Evolutionary conservation across 1,140 invertebrate genomes (phyloP).

Genomic region (Babylonia areolata): DNA sequence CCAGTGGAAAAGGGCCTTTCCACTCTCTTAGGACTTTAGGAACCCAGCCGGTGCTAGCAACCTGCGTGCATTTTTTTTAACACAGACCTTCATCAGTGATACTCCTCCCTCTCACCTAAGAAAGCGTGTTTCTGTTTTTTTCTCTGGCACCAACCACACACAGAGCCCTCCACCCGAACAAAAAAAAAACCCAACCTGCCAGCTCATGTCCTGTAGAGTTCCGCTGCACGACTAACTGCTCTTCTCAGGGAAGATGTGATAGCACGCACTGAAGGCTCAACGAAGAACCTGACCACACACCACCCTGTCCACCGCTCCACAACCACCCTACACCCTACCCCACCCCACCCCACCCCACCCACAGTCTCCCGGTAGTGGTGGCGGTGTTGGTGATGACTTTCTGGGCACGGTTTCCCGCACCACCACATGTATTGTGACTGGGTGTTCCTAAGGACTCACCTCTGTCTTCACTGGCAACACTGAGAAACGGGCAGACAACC

Average conservation of each 20-base stretch:
- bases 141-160: neutral
- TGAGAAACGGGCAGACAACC: too few relatives aligned
- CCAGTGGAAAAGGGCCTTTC: neutral
- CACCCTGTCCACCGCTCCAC: neutral
- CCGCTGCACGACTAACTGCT: neutral
- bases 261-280: constrained; percentile 29
- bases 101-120: neutral
- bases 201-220: neutral
- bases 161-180: neutral
- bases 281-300: neutral
- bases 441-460: too few relatives aligned
- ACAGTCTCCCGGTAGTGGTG: too few relatives aligned
- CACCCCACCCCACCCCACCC: too few relatives aligned
- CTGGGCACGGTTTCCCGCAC: too few relatives aligned
- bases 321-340: neutral
- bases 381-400: too few relatives aligned
- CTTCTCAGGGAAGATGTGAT: constrained; percentile 31
- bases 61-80: neutral
- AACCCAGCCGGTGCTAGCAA: neutral
- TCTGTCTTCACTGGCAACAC: too few relatives aligned
- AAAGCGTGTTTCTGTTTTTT: neutral
- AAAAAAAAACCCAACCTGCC: neutral
- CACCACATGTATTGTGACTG: too few relatives aligned
- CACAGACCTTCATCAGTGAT: neutral
- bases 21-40: neutral